Evolutionary conservation across 2,888 invertebrate genomes (phyloP).

Genomic region (Chamaedrilus cognettii): DNA sequence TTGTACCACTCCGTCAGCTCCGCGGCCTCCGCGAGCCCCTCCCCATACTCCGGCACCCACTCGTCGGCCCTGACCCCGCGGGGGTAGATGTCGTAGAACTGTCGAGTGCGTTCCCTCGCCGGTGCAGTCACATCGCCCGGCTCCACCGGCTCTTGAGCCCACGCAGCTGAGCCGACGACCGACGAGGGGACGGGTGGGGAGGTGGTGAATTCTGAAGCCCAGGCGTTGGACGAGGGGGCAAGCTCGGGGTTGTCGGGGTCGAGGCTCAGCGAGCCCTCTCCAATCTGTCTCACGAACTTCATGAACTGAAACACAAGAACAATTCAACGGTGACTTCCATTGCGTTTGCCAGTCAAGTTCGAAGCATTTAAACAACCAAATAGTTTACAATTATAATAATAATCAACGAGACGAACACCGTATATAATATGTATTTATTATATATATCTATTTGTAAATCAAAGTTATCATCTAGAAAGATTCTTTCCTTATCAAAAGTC

Average conservation of each 20-base stretch:
- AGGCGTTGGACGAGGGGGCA: too few species aligned
- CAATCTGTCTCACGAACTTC: not conserved
- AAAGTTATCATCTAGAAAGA: not conserved
- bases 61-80: not conserved
- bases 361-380: too few species aligned
- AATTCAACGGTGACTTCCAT: too few species aligned
- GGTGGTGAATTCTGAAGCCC: too few species aligned
- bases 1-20: conserved; percentile 35
- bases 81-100: not conserved
- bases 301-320: not conserved
- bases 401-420: not conserved
- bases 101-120: not conserved
- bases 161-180: too few species aligned
- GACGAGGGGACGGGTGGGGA: too few species aligned
- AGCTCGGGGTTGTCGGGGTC: too few species aligned
- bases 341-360: too few species aligned
- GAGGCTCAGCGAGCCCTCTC: not conserved
- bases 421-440: not conserved
- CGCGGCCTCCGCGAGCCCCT: conserved; percentile 31
- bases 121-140: too few species aligned
- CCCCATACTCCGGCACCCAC: conserved; percentile 1
- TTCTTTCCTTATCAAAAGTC: too few species aligned
- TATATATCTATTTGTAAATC: not conserved
- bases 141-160: too few species aligned
- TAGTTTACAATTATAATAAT: not conserved